Evolutionary conservation across 2,888 invertebrate species (phyloP).

Genomic region (Sclerodermus sp.): DNA sequence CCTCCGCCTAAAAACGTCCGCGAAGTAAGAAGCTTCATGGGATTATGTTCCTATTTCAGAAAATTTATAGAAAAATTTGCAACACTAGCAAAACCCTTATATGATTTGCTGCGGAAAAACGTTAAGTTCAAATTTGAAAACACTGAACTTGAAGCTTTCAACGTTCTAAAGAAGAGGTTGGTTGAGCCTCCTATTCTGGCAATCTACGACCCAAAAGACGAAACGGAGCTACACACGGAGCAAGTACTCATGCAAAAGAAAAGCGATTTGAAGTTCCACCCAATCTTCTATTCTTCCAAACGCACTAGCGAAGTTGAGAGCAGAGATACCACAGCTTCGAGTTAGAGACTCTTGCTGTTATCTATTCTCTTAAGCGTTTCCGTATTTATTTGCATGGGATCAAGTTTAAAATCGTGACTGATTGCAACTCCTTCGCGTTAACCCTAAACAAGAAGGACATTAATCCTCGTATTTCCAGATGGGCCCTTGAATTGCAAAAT

Average conservation of each 20-base stretch:
- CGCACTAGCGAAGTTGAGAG: constrained; percentile 34
- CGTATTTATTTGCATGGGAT: constrained; percentile 33
- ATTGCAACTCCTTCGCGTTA: constrained; percentile 19
- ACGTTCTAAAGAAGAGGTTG: constrained; percentile 23
- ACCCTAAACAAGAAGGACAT: constrained; percentile 23
- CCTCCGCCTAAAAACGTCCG: constrained; percentile 19
- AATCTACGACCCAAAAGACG: constrained; percentile 24
- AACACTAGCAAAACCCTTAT: constrained; percentile 34
- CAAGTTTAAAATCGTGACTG: no score
- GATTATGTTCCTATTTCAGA: constrained; percentile 34
- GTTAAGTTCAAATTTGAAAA: constrained; percentile 27
- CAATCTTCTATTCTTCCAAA: constrained; percentile 42
- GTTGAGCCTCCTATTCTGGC: constrained; percentile 3
- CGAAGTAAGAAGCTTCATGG: constrained; percentile 32
- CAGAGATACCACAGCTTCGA: constrained; percentile 44
- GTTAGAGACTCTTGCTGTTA: constrained; percentile 31
- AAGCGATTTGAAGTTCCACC: constrained; percentile 31
- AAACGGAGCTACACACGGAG: constrained; percentile 44
- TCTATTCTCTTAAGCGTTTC: constrained; percentile 32
- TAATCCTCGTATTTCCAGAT: constrained; percentile 24
- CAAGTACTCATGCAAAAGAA: constrained; percentile 41
- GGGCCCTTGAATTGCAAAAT: constrained; percentile 21
- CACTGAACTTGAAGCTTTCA: constrained; percentile 27
- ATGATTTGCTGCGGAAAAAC: constrained; percentile 29
- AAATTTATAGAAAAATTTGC: constrained; percentile 29